These are phyloP conservation scores for Sebastes iracundus DNA, from an alignment of 2,797 vertebrate species.

Conservation along the genomic window DNA sequence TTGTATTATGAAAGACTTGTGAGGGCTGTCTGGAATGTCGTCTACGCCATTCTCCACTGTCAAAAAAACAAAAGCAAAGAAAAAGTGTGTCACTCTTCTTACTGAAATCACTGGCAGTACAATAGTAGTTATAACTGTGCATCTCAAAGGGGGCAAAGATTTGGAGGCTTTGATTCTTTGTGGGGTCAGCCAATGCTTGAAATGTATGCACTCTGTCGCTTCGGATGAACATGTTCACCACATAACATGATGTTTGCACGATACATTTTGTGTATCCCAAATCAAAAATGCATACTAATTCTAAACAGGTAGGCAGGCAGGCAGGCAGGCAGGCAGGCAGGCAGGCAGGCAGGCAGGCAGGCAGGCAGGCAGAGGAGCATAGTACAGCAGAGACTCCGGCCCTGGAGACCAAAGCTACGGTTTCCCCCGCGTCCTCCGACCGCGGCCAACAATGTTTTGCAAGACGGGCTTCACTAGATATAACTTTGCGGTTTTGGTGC, in stretches of 20 bases:
- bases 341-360: no score
- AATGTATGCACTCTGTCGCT: no score
- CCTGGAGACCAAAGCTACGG: no score
- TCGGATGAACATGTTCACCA: background rate
- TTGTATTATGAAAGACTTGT: constrained; percentile 86
- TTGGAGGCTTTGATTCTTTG: background rate
- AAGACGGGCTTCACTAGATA: no score
- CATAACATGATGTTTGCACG: background rate
- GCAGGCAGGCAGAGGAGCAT: no score
- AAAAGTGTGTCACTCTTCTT: background rate
- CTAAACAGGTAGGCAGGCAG: no score
- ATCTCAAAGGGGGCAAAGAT: background rate
- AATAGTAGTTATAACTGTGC: background rate
- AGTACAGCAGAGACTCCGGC: no score
- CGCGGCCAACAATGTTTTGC: no score
- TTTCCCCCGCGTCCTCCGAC: no score
- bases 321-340: no score
- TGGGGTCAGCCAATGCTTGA: background rate
- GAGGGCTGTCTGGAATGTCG: constrained; percentile 86
- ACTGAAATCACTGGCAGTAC: background rate
- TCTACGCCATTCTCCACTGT: constrained; percentile 87
- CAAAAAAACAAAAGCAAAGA: background rate
- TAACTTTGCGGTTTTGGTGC: no score
- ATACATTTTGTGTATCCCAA: background rate
- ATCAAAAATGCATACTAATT: no score